phyloP scores from a whole-genome alignment of 2,888 invertebrate genomes.

The Pilophorus perplexus region DNA sequence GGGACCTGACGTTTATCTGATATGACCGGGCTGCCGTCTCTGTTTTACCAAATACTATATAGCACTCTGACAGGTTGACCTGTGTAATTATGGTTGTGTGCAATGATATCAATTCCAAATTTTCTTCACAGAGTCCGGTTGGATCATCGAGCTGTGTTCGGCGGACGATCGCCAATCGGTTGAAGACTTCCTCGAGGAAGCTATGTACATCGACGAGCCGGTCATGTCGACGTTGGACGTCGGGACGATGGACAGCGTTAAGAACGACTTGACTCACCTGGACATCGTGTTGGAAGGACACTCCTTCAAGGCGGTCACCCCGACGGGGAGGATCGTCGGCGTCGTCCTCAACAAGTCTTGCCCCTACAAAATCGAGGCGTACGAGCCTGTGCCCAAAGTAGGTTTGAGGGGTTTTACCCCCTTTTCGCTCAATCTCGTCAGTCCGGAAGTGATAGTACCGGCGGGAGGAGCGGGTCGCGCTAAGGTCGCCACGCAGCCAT shows the following conservation, averaged over 20 bases:
- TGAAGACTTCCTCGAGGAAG: background rate
- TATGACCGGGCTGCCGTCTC: no score
- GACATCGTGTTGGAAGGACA: slow-evolving; percentile 26
- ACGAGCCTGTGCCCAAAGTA: background rate
- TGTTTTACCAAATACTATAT: no score
- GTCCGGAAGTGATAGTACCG: no score
- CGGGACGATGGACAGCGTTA: background rate
- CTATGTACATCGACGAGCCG: slow-evolving; percentile 26
- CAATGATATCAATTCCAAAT: no score
- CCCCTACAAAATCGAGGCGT: background rate
- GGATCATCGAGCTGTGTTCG: slow-evolving; percentile 10
- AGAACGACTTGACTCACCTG: background rate
- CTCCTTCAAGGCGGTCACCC: slow-evolving; percentile 36
- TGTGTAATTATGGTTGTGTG: no score
- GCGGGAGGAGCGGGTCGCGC: no score
- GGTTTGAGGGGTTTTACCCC: no score
- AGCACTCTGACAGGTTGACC: no score
- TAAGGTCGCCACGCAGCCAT: no score
- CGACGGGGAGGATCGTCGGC: slow-evolving; percentile 34
- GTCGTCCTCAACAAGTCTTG: slow-evolving; percentile 19
- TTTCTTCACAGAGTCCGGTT: background rate
- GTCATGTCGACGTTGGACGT: background rate
- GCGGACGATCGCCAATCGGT: slow-evolving; percentile 3
- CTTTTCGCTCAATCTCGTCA: no score
- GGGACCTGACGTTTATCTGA: no score